Base-by-base conservation (phyloP, 2,888 invertebrate species). In the Anorthoa munda region DNA sequence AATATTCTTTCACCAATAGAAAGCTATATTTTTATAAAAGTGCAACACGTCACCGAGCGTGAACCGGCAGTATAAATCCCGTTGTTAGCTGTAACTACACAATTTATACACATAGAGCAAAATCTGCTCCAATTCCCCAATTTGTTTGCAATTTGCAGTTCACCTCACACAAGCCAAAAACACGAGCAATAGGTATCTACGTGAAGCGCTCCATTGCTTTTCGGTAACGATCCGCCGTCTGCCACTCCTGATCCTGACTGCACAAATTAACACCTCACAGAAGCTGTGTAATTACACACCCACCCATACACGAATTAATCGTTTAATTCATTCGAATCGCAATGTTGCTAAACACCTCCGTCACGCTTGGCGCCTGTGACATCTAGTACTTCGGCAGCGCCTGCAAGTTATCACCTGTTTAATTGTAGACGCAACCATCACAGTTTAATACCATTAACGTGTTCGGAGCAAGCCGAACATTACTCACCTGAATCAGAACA, bases 131-230 rank as follows among this genome's bases (percentile, higher is more conserved):
- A 82, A 83, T 86, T 77, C 81, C 61, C 86, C 86, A 90, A 89
- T 90, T 90, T 88, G 88, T 88, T 82, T 72, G 82, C 84, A 85
- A 87, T 89, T 88, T 86, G 82, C 81, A 82, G 79, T 81, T 84
- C 82, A 88, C 84, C 87, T 88, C 87, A 70, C 83, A 85, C 72
- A 65, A 82, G 82, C 82, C 86, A 86, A 85, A 87, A 88, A 88
- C 87, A 84, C 77, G 75, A 85, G 83, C 77, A 83, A 82, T 82
- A 80, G 77, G 77, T 83, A 58, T n/a, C 59, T 59, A 39, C 39
- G 59, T 82, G 77, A 83, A 85, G 80, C 83, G 87, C 86, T 87
- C 84, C 87, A 85, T 83, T 85, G 85, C 77, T 80, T 84, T 80
- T 73, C 72, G 64, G 82, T 86, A 86, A 86, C 89, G 82, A 87